Base-by-base conservation (phyloP, 1,140 invertebrate species). In the Lepidurus couesii region DNA sequence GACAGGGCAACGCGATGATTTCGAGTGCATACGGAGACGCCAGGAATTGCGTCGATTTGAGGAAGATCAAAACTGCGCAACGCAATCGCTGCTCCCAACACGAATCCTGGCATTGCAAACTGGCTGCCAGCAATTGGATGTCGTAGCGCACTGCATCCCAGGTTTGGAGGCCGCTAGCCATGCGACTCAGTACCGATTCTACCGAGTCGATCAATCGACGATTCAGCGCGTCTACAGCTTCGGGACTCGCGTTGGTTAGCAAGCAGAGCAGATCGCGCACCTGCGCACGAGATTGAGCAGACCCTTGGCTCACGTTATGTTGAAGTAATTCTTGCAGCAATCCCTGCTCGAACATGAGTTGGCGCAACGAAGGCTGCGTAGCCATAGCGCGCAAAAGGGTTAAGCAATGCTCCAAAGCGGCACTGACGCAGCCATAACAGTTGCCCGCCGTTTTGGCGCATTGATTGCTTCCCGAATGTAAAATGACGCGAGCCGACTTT, bases 11-110 rank as follows among this genome's bases (percentile, higher is more conserved):
- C 73, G 92, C 91, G 1, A 94, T 88, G 73, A 89, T 90, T 81
- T 94, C 92, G 87, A 93, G 91, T 0, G 94, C 90, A 13, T 90
- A 88, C 2, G 93, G 91, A 83, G 89, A 91, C 80, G 89, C 89
- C 0, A 88, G 90, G 81, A 91, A 89, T 81, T 89, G 89, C 81
- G 87, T 94, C 77, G 89, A 91, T 86, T 92, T 90, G 73, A 94
- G 84, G 83, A 95, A 96, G 42, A 97, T 84, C 77, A 92, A 89
- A 87, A 98, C 92, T 26, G 98, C 92, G 83, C 94, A 95, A 75
- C 94, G 90, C 0, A 98, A 85, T 83, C 96, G 93, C 78, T 93
- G 91, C 84, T 98, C 96, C 96, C 96, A 98, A 84, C 96, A 98
- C 0, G 92, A 90, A 82, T 98, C 96, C 83, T 98, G 93, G 81